Conservation (phyloP, 2,113 vertebrate species). For the Cinclus mexicanus region DNA sequence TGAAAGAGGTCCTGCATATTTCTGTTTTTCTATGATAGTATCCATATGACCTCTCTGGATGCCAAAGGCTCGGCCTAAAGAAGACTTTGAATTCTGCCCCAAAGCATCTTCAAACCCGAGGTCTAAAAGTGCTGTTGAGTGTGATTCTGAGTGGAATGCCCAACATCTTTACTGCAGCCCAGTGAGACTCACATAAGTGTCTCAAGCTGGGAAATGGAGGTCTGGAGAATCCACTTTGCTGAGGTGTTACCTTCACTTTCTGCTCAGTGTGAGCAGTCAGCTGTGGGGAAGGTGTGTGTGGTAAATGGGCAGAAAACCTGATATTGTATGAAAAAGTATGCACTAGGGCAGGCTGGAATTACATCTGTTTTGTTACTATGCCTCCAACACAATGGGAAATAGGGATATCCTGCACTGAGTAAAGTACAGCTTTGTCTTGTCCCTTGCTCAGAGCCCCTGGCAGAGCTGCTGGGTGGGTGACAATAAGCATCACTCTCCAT, state of each 20-base stretch:
- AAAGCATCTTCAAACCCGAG: neutral
- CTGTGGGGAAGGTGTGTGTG: neutral
- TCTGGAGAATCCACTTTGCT: neutral
- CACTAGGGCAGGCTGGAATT: neutral
- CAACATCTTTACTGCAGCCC: neutral
- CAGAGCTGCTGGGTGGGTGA: neutral
- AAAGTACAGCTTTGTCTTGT: neutral
- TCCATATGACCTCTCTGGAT: neutral
- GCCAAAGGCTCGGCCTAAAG: neutral
- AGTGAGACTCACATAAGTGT: neutral
- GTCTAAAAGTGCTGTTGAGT: neutral
- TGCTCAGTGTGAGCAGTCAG: neutral
- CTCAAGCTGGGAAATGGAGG: neutral
- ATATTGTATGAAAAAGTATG: neutral
- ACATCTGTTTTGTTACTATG: neutral
- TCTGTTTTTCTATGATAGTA: neutral
- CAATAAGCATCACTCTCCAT: neutral
- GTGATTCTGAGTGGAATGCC: neutral
- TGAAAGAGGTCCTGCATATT: neutral
- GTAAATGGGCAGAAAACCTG: neutral
- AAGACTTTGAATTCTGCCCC: neutral
- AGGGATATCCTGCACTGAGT: neutral
- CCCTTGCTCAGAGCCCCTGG: neutral
- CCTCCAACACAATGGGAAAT: neutral
- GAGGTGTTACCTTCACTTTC: neutral